Evolutionary conservation across 2,797 vertebrate species (phyloP).

Genomic region (Chrysocyon brachyurus): DNA sequence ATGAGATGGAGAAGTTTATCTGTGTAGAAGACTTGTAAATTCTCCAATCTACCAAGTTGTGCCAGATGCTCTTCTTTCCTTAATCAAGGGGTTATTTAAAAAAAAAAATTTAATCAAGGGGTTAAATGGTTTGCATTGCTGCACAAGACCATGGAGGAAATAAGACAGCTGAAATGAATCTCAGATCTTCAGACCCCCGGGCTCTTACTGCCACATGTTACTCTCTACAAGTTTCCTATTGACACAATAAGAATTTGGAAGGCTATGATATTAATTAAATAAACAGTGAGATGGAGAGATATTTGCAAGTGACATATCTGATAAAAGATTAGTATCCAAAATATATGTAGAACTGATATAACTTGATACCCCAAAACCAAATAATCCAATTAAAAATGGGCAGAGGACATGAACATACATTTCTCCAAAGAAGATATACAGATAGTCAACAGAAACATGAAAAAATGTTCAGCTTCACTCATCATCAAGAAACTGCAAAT

Average conservation of each 20-base stretch:
- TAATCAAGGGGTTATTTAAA: not conserved
- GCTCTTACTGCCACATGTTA: not conserved
- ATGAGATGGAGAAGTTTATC: not conserved
- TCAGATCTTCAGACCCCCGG: not conserved
- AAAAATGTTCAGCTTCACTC: not conserved
- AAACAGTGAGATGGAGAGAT: not conserved
- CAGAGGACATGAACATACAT: not conserved
- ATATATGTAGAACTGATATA: not conserved
- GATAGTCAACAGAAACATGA: not conserved
- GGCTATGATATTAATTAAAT: not conserved
- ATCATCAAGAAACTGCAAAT: not conserved
- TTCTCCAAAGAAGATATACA: not conserved
- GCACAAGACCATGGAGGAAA: not conserved
- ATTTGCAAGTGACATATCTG: not conserved
- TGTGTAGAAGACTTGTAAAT: not conserved
- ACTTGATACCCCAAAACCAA: not conserved
- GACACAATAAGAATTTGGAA: not conserved
- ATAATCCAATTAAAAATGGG: not conserved
- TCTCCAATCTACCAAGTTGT: fast-evolving
- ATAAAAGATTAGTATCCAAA: not conserved
- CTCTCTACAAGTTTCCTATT: not conserved
- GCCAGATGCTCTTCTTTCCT: not conserved
- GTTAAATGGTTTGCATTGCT: not conserved
- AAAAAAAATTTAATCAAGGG: not conserved
- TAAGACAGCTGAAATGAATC: not conserved